A percentile compares a stretch with the other conserved stretches of the same genome.
Evolutionary conservation across 2,113 vertebrate genomes (phyloP).

Genomic region (Falco punctatus): DNA sequence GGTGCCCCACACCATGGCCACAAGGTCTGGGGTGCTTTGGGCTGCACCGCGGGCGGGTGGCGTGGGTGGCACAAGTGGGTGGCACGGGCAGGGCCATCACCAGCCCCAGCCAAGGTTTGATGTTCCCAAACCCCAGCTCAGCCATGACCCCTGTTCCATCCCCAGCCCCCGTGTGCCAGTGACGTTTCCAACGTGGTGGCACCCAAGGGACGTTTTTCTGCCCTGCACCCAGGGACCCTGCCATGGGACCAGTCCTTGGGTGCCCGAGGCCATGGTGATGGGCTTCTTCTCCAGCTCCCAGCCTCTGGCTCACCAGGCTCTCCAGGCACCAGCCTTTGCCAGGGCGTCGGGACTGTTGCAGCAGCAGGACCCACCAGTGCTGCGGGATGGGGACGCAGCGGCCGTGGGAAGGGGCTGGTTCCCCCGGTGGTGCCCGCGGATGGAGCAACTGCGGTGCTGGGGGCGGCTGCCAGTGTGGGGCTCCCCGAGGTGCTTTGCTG

Average conservation of each 20-base stretch:
- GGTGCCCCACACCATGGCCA: background rate
- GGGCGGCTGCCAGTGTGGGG: background rate
- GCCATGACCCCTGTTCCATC: background rate
- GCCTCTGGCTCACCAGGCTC: background rate
- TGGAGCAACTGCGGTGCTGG: background rate
- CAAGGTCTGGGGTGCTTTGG: rapidly evolving
- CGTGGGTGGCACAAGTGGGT: background rate
- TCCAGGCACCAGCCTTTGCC: background rate
- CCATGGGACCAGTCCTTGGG: background rate
- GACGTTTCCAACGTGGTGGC: rapidly evolving
- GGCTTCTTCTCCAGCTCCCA: background rate
- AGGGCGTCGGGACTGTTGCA: rapidly evolving
- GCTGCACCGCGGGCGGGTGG: background rate
- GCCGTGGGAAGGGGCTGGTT: background rate
- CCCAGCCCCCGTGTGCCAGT: background rate
- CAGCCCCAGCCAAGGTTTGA: rapidly evolving
- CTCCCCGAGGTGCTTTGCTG: background rate
- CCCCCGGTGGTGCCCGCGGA: background rate
- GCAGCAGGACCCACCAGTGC: rapidly evolving
- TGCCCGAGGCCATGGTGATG: rapidly evolving
- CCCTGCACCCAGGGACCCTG: background rate
- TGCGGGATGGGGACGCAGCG: rapidly evolving
- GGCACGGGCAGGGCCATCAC: background rate
- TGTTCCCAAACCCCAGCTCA: rapidly evolving
- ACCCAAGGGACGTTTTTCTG: background rate